Evolutionary conservation across 30 jellyfish, hydroid and myxozoan species (phyloP).

Genomic region (Cassiopea andromeda): DNA sequence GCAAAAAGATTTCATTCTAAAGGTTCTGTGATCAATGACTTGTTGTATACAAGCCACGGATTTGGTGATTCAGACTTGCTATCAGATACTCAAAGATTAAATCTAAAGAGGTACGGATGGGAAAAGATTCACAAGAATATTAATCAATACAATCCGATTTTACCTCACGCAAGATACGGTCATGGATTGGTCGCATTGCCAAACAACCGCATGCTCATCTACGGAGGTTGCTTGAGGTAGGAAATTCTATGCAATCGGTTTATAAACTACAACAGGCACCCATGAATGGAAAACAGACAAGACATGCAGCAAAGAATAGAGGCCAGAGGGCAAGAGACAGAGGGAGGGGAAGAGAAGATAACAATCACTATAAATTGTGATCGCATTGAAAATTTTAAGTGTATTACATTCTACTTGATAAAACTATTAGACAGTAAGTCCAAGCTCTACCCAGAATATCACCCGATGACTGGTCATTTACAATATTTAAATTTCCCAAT

Average conservation of each 20-base stretch:
- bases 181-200: conserved; percentile 58
- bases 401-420: no score
- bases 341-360: no score
- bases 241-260: not conserved
- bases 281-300: no score
- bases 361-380: no score
- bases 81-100: conserved; percentile 46
- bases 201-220: conserved; percentile 35
- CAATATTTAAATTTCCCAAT: no score
- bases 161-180: conserved; percentile 76
- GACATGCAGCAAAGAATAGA: no score
- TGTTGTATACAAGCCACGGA: conserved; percentile 66
- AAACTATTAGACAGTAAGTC: no score
- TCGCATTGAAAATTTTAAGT: no score
- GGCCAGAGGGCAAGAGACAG: no score
- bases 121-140: conserved; percentile 36
- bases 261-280: no score
- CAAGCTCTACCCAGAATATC: no score
- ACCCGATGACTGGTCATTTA: no score
- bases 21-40: conserved; percentile 51
- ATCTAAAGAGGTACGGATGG: conserved; percentile 38
- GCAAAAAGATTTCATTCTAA: conserved; percentile 32
- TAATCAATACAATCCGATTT: conserved; percentile 60
- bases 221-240: conserved; percentile 80
- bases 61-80: conserved; percentile 34